Conservation (phyloP, 2,797 vertebrate species). For the Emys orbicularis region DNA sequence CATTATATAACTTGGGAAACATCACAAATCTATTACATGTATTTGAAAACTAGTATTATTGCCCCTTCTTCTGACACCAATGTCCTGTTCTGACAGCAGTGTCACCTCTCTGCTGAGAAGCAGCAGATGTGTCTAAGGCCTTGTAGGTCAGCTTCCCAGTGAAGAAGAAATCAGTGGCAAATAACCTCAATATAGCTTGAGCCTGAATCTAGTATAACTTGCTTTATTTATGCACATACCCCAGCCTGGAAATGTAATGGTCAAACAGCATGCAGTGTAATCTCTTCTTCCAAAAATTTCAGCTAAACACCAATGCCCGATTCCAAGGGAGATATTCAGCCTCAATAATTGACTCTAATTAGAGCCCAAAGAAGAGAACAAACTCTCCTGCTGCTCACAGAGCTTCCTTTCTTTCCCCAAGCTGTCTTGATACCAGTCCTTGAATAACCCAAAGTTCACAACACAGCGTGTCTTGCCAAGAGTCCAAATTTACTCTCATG, state of each 20-base stretch:
- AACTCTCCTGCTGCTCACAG: background rate
- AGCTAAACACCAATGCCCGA: background rate
- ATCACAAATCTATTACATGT: background rate
- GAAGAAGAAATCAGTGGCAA: background rate
- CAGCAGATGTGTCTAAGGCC: background rate
- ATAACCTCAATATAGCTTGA: background rate
- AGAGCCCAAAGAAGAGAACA: background rate
- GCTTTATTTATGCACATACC: background rate
- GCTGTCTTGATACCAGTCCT: background rate
- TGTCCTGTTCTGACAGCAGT: background rate
- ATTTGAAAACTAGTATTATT: background rate
- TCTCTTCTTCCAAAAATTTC: background rate
- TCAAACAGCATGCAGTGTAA: background rate
- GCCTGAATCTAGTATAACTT: background rate
- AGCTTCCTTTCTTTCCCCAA: background rate
- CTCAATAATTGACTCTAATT: background rate
- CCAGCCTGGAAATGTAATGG: background rate
- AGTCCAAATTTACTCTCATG: background rate
- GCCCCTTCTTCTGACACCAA: background rate
- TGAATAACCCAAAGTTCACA: background rate
- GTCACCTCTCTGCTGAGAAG: background rate
- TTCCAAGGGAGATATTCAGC: background rate
- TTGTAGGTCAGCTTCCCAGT: background rate
- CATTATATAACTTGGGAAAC: background rate
- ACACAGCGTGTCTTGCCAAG: background rate